phyloP scores from a whole-genome alignment of 2,113 vertebrate species.

The Chaenocephalus aceratus region DNA sequence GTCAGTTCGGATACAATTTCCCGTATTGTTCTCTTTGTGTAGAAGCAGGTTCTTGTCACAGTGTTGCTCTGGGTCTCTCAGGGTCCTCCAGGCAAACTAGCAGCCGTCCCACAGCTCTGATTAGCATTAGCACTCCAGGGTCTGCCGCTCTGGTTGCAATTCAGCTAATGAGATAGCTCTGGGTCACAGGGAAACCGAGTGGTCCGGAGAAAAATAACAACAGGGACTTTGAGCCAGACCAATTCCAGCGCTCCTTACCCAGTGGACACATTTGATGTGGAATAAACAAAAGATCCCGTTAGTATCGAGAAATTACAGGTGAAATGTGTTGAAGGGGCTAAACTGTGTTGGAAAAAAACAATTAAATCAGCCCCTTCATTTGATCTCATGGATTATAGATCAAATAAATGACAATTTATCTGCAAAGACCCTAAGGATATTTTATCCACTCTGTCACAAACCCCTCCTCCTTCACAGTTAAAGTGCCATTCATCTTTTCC shows the following conservation, averaged over 20 bases:
- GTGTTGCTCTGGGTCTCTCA: constrained; percentile 47
- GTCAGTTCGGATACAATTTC: constrained; percentile 39
- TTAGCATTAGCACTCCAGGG: constrained; percentile 61
- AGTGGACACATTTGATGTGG: constrained; percentile 33
- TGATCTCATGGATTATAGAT: constrained; percentile 58
- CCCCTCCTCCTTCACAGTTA: constrained; percentile 20
- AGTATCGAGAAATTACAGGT: constrained; percentile 31
- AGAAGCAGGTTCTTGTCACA: constrained; percentile 44
- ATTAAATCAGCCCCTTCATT: constrained; percentile 47
- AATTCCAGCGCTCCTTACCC: constrained; percentile 21
- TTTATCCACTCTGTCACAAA: constrained; percentile 32
- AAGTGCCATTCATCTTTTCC: constrained; percentile 59
- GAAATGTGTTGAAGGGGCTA: constrained; percentile 32
- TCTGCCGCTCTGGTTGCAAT: constrained; percentile 32
- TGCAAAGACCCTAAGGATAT: constrained; percentile 45
- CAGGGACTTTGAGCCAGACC: constrained; percentile 41
- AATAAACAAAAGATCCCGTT: constrained; percentile 48
- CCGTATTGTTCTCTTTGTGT: constrained; percentile 21
- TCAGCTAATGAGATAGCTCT: constrained; percentile 66
- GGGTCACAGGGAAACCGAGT: constrained; percentile 51
- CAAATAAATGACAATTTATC: constrained; percentile 61
- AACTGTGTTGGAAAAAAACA: constrained; percentile 34
- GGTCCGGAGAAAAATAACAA: constrained; percentile 41
- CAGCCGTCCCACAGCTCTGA: constrained; percentile 62
- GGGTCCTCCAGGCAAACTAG: constrained; percentile 47